Percentiles rank a stretch among this genome's conserved stretches.
phyloP scores from a whole-genome alignment of 2,797 vertebrate genomes.

The Urosaurus nigricauda region DNA sequence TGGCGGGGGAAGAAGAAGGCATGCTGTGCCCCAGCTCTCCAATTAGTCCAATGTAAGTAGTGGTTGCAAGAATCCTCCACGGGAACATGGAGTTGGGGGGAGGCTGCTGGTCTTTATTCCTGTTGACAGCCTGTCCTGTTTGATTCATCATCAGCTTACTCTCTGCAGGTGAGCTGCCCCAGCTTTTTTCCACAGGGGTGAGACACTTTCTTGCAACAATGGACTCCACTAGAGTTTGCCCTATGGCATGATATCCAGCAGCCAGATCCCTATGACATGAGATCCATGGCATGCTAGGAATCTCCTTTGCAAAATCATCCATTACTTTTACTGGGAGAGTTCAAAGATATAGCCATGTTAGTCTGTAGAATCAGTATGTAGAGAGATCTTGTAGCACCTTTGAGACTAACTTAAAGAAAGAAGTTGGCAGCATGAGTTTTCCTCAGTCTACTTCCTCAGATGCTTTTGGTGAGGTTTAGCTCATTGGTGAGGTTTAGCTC shows the following conservation, averaged over 20 bases:
- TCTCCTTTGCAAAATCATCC: background rate
- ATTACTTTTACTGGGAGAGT: background rate
- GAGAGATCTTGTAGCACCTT: no score
- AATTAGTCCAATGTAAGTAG: slow-evolving; percentile 33
- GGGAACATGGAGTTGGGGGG: background rate
- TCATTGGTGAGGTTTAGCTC: no score
- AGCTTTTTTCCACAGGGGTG: background rate
- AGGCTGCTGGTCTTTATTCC: slow-evolving; percentile 2
- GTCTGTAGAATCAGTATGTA: no score
- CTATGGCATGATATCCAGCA: background rate
- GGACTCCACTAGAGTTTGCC: background rate
- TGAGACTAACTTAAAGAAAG: no score
- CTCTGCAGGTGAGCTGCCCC: slow-evolving; percentile 3
- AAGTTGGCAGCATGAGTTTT: no score
- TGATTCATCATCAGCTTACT: slow-evolving; percentile 28
- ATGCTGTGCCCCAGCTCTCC: background rate
- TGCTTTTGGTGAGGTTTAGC: no score
- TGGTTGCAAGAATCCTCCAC: slow-evolving; percentile 24
- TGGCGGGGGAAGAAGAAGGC: background rate
- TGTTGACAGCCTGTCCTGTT: slow-evolving; percentile 35
- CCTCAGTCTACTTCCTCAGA: no score
- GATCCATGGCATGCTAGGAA: background rate
- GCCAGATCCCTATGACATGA: no score
- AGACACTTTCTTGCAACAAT: slow-evolving; percentile 11
- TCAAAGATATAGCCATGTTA: no score